Evolutionary conservation across 2,113 vertebrate species (phyloP).

Genomic region (Chiloscyllium plagiosum): DNA sequence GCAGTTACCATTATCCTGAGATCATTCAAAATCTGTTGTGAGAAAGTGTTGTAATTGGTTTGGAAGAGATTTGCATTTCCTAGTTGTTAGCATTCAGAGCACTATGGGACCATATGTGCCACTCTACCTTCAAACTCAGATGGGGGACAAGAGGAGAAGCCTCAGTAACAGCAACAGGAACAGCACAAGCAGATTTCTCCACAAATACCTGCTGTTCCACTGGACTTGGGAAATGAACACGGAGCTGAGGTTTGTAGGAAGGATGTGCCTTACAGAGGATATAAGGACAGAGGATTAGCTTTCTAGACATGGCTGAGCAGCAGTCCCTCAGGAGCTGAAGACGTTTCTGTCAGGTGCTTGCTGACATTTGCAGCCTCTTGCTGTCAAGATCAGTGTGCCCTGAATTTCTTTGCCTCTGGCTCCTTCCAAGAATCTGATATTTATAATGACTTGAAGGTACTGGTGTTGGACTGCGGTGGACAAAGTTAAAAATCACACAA

Average conservation of each 20-base stretch:
- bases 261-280: not conserved
- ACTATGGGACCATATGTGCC: not conserved
- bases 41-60: not conserved
- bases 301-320: not conserved
- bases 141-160: not conserved
- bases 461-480: too few species aligned
- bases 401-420: not conserved
- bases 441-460: not conserved
- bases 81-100: not conserved
- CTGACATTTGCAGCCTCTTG: not conserved
- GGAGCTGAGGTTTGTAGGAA: not conserved
- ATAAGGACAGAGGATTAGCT: not conserved
- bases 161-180: not conserved
- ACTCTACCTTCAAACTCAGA: not conserved
- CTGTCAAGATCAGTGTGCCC: not conserved
- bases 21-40: not conserved
- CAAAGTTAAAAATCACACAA: too few species aligned
- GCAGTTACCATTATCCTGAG: too few species aligned
- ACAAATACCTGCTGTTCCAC: not conserved
- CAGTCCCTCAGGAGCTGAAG: not conserved
- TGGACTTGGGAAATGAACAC: not conserved
- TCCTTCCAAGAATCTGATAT: not conserved
- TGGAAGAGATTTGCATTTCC: not conserved
- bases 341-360: not conserved
- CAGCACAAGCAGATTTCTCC: not conserved